Base-by-base conservation (phyloP, 2,113 vertebrate genomes). In the Felis chaus region DNA sequence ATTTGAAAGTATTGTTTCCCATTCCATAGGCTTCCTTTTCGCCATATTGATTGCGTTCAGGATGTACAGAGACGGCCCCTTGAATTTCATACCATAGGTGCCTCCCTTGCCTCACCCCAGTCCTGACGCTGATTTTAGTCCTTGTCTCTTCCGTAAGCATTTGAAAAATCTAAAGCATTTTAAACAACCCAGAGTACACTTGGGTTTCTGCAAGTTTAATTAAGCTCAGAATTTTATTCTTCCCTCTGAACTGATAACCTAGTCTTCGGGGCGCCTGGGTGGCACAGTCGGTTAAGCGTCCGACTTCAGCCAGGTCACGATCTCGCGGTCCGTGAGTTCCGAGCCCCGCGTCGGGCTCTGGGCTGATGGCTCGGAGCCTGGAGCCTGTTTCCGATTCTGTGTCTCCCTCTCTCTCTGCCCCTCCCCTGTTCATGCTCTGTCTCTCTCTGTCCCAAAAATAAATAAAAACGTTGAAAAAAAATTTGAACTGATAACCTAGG, bases 121-220 rank as follows among this genome's bases (percentile, higher is more conserved):
- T 36, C 36, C 50, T 88, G 39, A 18, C 4, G 9, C 31, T 63
- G 16, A 53, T 25, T 50, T 83, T 48, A 94, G 23, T 25, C 9
- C 23, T 55, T 66, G 39, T 57, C 90, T 91, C 41, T 76, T 69
- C 48, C 50, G 33, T 18, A 76, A 71, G 65, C 11, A 11, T 36
- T 74, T 33, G 48, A 50, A 9, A 96, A 78, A 83, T 85, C 73
- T 57, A 14, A 83, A 82, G 61, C 73, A 29, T 92, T 73, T 94
- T 73, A 91, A 95, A 74, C 36, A 53, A 36, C 29, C 45, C 71
- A 83, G 36, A 91, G 48, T 31, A 29, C 18, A 57, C 29, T 63
- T 85, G 68, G 23, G 7, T 82, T 93, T 81, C 41, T 96, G 73
- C 73, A 95, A 85, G 18, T 69, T 93, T 93, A 91, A 53, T 81